Evolutionary conservation across 1,140 invertebrate species (phyloP).

Genomic region (Ceratina japonica): DNA sequence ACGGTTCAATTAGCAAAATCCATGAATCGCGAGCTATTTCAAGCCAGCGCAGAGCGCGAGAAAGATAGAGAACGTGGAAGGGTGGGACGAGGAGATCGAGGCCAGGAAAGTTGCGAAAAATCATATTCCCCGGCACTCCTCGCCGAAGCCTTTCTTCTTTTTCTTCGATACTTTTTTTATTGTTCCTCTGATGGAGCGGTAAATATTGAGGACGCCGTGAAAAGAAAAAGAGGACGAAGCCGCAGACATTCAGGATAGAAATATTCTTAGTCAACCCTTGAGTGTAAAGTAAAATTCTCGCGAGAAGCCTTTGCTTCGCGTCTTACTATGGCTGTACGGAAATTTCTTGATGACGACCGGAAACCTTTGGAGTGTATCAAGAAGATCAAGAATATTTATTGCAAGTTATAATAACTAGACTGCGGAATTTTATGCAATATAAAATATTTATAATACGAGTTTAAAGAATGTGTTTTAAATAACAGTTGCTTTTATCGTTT

Average conservation of each 20-base stretch:
- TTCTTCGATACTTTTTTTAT: not conserved
- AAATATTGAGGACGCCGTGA: constrained; percentile 7
- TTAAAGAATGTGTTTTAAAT: too few relatives aligned
- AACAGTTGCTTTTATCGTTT: too few relatives aligned
- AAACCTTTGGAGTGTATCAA: too few relatives aligned
- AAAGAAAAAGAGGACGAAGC: not conserved
- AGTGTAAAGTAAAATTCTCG: constrained; percentile 12
- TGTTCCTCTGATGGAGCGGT: not conserved
- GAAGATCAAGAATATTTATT: too few relatives aligned
- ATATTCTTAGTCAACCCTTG: not conserved
- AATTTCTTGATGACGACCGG: too few relatives aligned
- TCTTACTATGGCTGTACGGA: not conserved
- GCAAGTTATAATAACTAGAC: too few relatives aligned
- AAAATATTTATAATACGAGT: too few relatives aligned
- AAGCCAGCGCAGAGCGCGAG: not conserved
- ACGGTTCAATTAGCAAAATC: constrained; percentile 19
- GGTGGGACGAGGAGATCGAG: not conserved
- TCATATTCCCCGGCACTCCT: not conserved
- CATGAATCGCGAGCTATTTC: not conserved
- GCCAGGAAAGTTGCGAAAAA: constrained; percentile 2
- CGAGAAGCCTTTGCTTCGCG: not conserved
- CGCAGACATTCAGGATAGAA: not conserved
- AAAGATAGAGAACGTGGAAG: not conserved
- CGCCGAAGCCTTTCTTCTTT: not conserved
- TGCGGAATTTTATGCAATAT: too few relatives aligned